phyloP scores from a whole-genome alignment of 1,140 invertebrate genomes.

The Apis florea region DNA sequence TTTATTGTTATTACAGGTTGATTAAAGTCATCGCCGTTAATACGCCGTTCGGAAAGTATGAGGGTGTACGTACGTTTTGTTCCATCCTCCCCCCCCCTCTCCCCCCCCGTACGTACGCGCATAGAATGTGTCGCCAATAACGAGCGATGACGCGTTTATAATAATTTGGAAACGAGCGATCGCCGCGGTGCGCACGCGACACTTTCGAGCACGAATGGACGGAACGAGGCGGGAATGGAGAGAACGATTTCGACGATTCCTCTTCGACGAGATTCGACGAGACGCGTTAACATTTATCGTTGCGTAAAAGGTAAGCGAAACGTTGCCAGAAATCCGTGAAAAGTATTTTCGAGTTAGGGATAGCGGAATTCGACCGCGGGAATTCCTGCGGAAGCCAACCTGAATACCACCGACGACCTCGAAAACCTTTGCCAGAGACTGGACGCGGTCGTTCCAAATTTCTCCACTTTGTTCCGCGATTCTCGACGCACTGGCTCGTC shows the following conservation, averaged over 20 bases:
- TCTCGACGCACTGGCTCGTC: conserved; percentile 24
- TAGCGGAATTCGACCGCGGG: conserved; percentile 60
- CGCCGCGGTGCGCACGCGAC: not conserved
- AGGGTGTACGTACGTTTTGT: not conserved
- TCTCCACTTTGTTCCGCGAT: conserved; percentile 66
- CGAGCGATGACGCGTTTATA: too few relatives aligned
- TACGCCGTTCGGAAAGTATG: conserved; percentile 7
- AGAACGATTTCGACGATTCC: not conserved
- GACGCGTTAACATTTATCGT: too few relatives aligned
- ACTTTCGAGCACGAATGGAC: not conserved
- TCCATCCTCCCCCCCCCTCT: too few relatives aligned
- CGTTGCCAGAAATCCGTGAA: too few relatives aligned
- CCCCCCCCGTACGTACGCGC: too few relatives aligned
- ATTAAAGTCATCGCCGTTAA: conserved; percentile 45
- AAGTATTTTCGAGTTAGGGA: conserved; percentile 57
- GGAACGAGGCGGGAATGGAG: too few relatives aligned
- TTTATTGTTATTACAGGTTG: conserved; percentile 34
- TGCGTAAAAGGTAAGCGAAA: too few relatives aligned
- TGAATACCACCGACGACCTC: conserved; percentile 67
- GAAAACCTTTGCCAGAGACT: conserved; percentile 57
- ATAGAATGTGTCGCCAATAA: not conserved
- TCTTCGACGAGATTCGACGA: conserved; percentile 58
- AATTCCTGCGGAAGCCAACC: conserved; percentile 68
- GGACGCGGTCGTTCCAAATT: conserved; percentile 55
- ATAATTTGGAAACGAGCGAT: conserved; percentile 9